phyloP scores from a whole-genome alignment of 2,888 invertebrate genomes.

The Eugnorisma glareosa region DNA sequence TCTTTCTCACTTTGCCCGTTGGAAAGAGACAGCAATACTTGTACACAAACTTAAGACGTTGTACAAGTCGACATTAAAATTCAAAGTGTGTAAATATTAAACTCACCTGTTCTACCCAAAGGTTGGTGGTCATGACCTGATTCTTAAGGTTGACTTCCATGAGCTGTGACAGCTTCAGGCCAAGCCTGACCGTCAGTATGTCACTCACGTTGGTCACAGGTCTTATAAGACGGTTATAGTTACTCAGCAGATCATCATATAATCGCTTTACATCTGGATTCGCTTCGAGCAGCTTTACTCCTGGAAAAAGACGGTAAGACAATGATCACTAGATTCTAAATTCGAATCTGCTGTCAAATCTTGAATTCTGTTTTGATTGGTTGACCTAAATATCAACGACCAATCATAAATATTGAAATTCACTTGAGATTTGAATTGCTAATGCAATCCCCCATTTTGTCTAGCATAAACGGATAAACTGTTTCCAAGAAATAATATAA shows the following conservation, averaged over 20 bases:
- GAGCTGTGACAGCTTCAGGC: slow-evolving; percentile 96
- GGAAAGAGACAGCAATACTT: background rate
- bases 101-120: slow-evolving; percentile 96
- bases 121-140: slow-evolving; percentile 98
- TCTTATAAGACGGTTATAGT: slow-evolving; percentile 98
- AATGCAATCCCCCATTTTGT: background rate
- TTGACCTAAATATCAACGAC: slow-evolving; percentile 29
- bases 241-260: slow-evolving; percentile 98
- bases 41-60: background rate
- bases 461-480: background rate
- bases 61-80: slow-evolving; percentile 5
- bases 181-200: slow-evolving; percentile 97
- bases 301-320: slow-evolving; percentile 71
- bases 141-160: slow-evolving; percentile 98
- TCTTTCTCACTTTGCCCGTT: no score
- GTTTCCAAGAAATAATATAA: background rate
- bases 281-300: slow-evolving; percentile 92
- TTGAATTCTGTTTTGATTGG: slow-evolving; percentile 7
- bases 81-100: background rate
- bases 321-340: background rate
- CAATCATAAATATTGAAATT: slow-evolving; percentile 2
- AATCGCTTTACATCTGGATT: slow-evolving; percentile 98
- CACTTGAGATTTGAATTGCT: background rate
- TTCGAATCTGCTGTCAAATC: slow-evolving; percentile 9
- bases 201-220: slow-evolving; percentile 98